phyloP scores from a whole-genome alignment of 1,140 invertebrate genomes.

The Polyergus mexicanus region DNA sequence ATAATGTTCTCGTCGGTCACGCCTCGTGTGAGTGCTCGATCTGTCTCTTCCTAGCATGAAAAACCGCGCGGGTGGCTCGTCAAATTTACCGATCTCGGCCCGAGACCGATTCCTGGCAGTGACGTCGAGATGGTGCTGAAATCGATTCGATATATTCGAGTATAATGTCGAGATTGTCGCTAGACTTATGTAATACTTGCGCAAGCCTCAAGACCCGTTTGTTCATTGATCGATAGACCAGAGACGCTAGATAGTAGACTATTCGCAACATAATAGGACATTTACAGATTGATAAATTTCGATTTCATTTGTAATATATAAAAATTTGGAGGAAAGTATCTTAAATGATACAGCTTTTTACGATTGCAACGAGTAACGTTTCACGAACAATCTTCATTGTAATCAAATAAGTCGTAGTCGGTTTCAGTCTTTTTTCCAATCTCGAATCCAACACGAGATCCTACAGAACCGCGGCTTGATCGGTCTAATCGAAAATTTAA shows the following conservation, averaged over 20 bases:
- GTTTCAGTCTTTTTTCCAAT: background rate
- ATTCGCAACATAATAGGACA: background rate
- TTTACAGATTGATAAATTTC: background rate
- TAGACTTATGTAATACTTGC: background rate
- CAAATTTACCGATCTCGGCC: conserved; percentile 77
- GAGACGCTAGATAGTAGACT: background rate
- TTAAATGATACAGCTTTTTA: background rate
- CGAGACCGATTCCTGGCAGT: conserved; percentile 64
- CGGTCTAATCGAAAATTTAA: conserved; percentile 24
- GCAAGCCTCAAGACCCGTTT: background rate
- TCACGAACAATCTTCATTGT: conserved; percentile 11
- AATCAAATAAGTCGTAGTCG: background rate
- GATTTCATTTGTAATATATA: background rate
- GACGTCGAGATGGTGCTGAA: conserved; percentile 78
- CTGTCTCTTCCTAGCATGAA: conserved; percentile 37
- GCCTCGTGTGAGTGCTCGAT: conserved; percentile 28
- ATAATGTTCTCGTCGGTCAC: conserved; percentile 50
- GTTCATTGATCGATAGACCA: background rate
- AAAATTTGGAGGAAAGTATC: background rate
- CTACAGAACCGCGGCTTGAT: background rate
- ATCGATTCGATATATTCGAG: conserved; percentile 60
- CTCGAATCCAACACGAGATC: background rate
- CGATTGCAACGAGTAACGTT: background rate
- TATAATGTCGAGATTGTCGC: background rate
- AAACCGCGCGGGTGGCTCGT: conserved; percentile 38